Percentiles rank a stretch among this genome's conserved stretches.
These are phyloP conservation scores for Rhabdomys dilectus DNA, from an alignment of 2,113 vertebrate species.

Conservation along the genomic window DNA sequence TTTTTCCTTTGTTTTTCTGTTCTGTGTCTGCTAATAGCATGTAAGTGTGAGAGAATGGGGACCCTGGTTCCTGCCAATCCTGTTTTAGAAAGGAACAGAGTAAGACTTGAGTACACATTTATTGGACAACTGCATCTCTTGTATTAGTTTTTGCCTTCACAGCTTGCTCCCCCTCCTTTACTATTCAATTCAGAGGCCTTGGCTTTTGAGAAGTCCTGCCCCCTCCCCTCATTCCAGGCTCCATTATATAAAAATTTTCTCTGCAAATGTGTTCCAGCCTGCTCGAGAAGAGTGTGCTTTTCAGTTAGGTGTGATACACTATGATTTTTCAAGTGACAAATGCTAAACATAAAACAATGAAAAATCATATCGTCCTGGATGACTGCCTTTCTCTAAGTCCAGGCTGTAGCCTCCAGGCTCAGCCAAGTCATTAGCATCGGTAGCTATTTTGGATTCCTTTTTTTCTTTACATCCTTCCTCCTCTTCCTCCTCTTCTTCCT, in stretches of 20 bases:
- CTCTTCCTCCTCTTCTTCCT: background rate
- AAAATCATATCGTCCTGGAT: background rate
- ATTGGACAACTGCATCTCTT: background rate
- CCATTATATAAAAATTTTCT: background rate
- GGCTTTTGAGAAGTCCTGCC: background rate
- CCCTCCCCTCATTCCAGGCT: background rate
- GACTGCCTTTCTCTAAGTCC: background rate
- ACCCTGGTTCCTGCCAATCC: background rate
- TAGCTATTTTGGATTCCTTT: background rate
- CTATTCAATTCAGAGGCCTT: background rate
- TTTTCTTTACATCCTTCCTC: background rate
- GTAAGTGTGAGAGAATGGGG: background rate
- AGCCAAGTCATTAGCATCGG: background rate
- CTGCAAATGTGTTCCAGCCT: background rate
- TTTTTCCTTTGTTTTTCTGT: background rate
- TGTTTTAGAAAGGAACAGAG: background rate
- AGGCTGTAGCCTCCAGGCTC: fast-evolving
- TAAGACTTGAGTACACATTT: background rate
- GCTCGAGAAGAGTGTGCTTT: background rate
- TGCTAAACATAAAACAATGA: background rate
- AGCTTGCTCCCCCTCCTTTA: background rate
- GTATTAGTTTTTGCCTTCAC: background rate
- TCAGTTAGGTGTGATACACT: background rate
- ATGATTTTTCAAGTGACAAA: background rate
- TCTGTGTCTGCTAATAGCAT: background rate